Base-by-base conservation (phyloP, 2,113 vertebrate genomes). In the Sander vitreus region DNA sequence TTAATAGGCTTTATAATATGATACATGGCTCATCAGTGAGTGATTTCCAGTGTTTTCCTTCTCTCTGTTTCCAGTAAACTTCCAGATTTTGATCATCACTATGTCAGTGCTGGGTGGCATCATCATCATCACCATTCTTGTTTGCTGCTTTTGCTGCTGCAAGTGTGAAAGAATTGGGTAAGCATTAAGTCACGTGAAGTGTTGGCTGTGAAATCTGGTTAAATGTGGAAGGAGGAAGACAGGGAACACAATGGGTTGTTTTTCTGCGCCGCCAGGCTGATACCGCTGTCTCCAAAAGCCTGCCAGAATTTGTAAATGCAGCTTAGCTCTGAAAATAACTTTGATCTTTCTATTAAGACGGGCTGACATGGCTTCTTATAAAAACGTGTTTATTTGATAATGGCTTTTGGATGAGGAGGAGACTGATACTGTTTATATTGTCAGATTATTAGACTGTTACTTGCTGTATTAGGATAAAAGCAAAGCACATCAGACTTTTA, bases 71-170 rank as follows among this genome's bases (percentile, higher is more conserved):
- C 1, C 81, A 99, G 98, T 99, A 79, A 97, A 99, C 92, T 99
- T 99, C 27, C 96, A 98, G 95, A 93, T 96, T 19, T n/a, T 99
- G 90, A 98, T 99, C 85, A 97, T 99, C 68, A 80, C 96, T 0
- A 92, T 98, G 93, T 96, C 96, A 0, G 97, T 97, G 88, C 85
- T 97, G 25, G 96, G 94, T 45, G 97, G 96, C 18, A 0, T 90
- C 7, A 47, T 99, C 72, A 50, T 99, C 23, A 82, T 99, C 57
- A 87, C 62, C 8, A 0, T 98, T 10, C 54, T 94, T 0, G 47
- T 96, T 62, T 98, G 97, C 93, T 98, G 97, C 89, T 95, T 90
- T 92, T 96, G 94, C 89, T 97, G 96, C 88, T 97, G 96, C 89
- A 94, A 94, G 83, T 96, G 90, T 73, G 96, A 95, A 85, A 84